A percentile compares a stretch with the other conserved stretches of the same genome.
These are phyloP conservation scores for Acrobasis consociella DNA, from an alignment of 2,888 invertebrate species.

Conservation along the genomic window DNA sequence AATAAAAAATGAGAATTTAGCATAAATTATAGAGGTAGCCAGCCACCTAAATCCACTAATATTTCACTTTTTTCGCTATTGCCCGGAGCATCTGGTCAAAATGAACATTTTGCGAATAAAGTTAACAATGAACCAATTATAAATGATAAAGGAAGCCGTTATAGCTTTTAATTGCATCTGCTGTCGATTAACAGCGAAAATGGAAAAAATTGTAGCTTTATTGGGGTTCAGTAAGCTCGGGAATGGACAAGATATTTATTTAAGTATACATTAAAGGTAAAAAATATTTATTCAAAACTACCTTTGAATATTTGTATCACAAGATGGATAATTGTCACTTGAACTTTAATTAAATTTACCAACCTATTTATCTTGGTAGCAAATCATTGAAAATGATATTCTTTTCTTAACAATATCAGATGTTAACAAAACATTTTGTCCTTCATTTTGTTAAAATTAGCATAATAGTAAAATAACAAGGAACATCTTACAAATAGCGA, in stretches of 20 bases:
- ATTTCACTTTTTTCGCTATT: conserved; percentile 22
- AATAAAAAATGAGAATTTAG: background rate
- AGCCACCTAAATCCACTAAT: conserved; percentile 13
- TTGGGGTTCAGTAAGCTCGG: background rate
- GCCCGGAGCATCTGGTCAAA: conserved; percentile 25
- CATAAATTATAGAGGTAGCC: conserved; percentile 8
- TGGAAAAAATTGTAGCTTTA: background rate
- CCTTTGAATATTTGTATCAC: too few species aligned
- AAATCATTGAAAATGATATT: too few species aligned
- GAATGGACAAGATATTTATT: background rate
- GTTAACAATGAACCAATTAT: conserved; percentile 34
- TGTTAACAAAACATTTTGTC: too few species aligned
- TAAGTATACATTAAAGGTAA: too few species aligned
- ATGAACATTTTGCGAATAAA: conserved; percentile 31
- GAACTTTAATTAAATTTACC: too few species aligned
- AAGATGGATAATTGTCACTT: too few species aligned
- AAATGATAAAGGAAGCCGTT: conserved; percentile 32
- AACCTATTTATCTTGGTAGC: too few species aligned
- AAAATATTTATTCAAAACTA: too few species aligned
- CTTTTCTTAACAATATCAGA: too few species aligned
- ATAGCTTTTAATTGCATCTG: conserved; percentile 30
- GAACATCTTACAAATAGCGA: too few species aligned
- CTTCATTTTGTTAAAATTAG: background rate
- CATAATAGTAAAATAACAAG: background rate
- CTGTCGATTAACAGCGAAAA: conserved; percentile 18